Percentiles rank a stretch among this genome's conserved stretches.
Conservation (phyloP, 2,113 vertebrate species). For the Labeo catla region DNA sequence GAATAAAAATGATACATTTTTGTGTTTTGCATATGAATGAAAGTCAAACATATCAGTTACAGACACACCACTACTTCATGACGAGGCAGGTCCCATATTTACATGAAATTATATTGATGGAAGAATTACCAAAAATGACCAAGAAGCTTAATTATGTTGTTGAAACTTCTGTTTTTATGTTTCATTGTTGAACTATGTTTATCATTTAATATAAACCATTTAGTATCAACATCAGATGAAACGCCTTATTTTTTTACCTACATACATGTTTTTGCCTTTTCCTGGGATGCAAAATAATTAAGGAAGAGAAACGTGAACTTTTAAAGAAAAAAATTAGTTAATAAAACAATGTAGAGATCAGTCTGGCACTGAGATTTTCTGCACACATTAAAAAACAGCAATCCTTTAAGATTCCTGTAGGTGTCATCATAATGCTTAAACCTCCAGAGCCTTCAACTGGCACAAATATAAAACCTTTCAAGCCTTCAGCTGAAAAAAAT, state of each 20-base stretch:
- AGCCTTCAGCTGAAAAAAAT: background rate
- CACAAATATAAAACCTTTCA: background rate
- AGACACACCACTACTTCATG: too few relatives aligned
- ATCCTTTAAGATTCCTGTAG: background rate
- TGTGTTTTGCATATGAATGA: too few relatives aligned
- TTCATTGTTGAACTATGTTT: too few relatives aligned
- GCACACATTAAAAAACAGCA: background rate
- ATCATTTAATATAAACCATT: too few relatives aligned
- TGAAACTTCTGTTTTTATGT: too few relatives aligned
- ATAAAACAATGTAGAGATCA: background rate
- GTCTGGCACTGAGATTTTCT: background rate
- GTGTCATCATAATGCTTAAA: background rate
- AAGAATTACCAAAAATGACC: too few relatives aligned
- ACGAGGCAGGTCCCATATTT: too few relatives aligned
- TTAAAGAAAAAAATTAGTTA: background rate
- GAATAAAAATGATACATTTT: too few relatives aligned
- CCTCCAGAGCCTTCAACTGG: background rate
- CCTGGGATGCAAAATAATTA: background rate
- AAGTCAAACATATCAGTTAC: too few relatives aligned
- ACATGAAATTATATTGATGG: too few relatives aligned
- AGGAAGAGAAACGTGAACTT: background rate
- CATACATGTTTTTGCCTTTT: background rate
- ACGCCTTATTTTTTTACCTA: background rate
- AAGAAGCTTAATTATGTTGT: too few relatives aligned
- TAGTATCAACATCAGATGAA: background rate